Evolutionary conservation across 2,888 invertebrate species (phyloP), one percentile per base, ranked within the genome.

Genomic region (Callyntrura guangdongensis): DNA sequence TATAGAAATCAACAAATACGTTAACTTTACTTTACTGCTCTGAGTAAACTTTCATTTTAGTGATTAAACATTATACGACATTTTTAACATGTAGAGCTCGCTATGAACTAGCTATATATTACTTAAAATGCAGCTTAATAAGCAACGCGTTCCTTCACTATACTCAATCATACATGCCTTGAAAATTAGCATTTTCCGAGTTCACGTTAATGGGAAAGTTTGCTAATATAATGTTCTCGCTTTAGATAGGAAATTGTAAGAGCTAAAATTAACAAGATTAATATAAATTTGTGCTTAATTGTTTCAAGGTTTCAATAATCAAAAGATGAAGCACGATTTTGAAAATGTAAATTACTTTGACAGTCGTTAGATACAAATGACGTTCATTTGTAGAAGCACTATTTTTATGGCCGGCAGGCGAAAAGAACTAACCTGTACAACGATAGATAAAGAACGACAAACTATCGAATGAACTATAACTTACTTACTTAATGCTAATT

Each of bases 401-500:
- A 47, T 53, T 88, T 5, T 72, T 72, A 11, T 74, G 61, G 88
- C 77, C 67, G 61, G 17, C 47, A 20, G 20, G 53, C 64, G 67
- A 36, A 83, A 64, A 27, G 2, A 77, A 64, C 59, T 72, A 90
- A 90, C 81, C 20, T 82, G 61, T 90, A 90, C 86, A 90, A 86
- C 86, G 90, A 90, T 59, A 86, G 67, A 86, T 72, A 12, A 79
- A 36, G 47, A 90, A 90, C 90, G 90, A 86, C 86, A 72, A 90
- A 81, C 82, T 90, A 36, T 82, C 17, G 8, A 77, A 53, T 22
- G 53, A 59, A 81, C 79, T 53, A 79, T 49, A 74, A 36, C 6
- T 36, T 36, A 36, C 36, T 36, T 36, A 36, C 36, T 4, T 36
- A 6, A 4, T 4, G 36, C 36, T 47, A 72, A 6, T 47, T 27